Base-by-base conservation (phyloP, 2,888 invertebrate genomes). In the Glyphotaelius pellucidus region DNA sequence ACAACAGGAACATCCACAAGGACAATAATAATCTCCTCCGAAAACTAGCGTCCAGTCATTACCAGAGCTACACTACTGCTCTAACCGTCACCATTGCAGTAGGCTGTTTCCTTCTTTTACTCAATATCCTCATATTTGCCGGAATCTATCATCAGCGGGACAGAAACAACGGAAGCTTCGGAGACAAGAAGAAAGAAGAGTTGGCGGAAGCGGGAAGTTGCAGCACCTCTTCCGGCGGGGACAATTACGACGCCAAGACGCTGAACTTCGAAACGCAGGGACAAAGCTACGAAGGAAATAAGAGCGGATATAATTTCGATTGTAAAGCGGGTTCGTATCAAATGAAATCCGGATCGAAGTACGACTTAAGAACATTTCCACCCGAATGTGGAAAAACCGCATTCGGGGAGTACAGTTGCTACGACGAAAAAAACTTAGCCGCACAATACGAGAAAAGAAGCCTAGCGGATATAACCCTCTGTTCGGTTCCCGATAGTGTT, bases 11-110 rank as follows among this genome's bases (percentile, higher is more conserved):
- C 94, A 94, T 96, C 80, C 96, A 96, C 91, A 95, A 96, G 11
- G 97, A 97, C 91, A 98, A 97, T 93, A 96, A 97, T 94, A 97
- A 98, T 93, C 96, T 98, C 4, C 95, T 98, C 86, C 97, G 98
- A 80, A 97, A 98, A 88, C 96, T 98, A 12, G 97, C 98, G n/a
- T 97, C 97, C 19, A 98, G 97, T 92, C 98, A 98, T 94, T 98
- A 98, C 94, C 98, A 98, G 94, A 98, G 98, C 92, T 98, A 98
- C 95, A 98, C 98, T 11, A 98, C 98, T 0, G 98, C 98, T 0
- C 95, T 99, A 31, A 98, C 98, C 12, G 98, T 98, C 47, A 98
- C 98, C 0, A 98, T 98, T 93, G 98, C 98, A 0, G 98, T 98
- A 14, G 98, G 98, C 1, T 98, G 98, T 94, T 98, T 98, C 94